These are phyloP conservation scores for Miichthys miiuy DNA, from an alignment of 2,797 vertebrate species.

Conservation along the genomic window DNA sequence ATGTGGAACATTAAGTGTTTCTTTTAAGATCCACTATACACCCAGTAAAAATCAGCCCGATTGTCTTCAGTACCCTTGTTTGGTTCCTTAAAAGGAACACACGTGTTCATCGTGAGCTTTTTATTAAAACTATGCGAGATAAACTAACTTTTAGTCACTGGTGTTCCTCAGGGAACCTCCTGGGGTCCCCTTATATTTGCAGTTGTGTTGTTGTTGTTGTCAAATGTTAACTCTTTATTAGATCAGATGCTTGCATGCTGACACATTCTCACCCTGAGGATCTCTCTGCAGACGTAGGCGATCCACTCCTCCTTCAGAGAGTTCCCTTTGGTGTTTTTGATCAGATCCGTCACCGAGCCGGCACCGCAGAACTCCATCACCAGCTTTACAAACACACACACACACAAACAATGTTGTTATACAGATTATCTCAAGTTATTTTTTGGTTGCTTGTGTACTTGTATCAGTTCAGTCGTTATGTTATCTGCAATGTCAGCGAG, in stretches of 20 bases:
- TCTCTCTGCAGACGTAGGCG: conserved; percentile 97
- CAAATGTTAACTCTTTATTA: neutral
- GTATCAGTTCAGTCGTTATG: no score
- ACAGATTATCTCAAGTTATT: neutral
- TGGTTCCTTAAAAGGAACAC: neutral
- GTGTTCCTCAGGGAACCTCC: conserved; percentile 13
- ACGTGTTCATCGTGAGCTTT: neutral
- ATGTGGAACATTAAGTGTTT: neutral
- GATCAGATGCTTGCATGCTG: neutral
- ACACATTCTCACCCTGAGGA: conserved; percentile 88
- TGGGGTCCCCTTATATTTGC: neutral
- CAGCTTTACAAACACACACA: conserved; percentile 82
- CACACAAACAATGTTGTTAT: neutral
- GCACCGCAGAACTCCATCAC: conserved; percentile 99
- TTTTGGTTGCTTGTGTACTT: neutral
- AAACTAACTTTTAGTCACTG: neutral
- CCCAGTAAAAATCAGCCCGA: neutral
- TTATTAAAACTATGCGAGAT: neutral
- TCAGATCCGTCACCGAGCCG: conserved; percentile 96
- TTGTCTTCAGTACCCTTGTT: neutral
- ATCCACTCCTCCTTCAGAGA: conserved; percentile 98
- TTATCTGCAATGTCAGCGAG: no score
- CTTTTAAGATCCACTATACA: neutral
- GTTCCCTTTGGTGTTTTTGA: conserved; percentile 99
- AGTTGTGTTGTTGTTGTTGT: no score